Conservation (phyloP, 2,113 vertebrate species). For the Pogona vitticeps region DNA sequence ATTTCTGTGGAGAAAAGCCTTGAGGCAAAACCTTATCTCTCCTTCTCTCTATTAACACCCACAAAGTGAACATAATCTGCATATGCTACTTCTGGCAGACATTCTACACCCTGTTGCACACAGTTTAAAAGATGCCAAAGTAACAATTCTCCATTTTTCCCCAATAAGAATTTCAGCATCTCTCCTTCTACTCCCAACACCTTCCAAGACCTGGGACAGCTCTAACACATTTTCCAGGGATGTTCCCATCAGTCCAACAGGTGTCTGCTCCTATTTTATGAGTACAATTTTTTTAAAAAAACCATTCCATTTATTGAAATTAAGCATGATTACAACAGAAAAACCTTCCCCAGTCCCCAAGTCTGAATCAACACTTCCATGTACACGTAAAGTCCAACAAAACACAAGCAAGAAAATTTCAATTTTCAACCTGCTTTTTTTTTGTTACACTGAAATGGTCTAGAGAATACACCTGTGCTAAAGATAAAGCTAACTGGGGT, state of each 20-base stretch:
- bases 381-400: neutral
- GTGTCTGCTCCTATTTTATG: neutral
- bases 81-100: constrained; percentile 9
- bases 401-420: neutral
- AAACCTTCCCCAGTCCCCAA: neutral
- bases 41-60: neutral
- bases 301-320: neutral
- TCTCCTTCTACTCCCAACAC: neutral
- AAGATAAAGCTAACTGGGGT: no score
- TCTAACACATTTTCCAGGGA: neutral
- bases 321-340: neutral
- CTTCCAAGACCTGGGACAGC: neutral
- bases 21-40: constrained; percentile 2
- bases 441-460: neutral
- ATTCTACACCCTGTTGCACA: neutral
- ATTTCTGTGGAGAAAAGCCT: neutral
- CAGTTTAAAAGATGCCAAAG: neutral
- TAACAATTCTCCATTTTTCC: constrained; percentile 1
- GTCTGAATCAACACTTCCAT: neutral
- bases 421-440: neutral
- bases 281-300: neutral
- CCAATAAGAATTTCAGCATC: neutral
- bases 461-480: neutral
- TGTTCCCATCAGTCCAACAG: neutral
- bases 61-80: constrained; percentile 7